Percentiles rank a stretch among this genome's conserved stretches.
phyloP scores from a whole-genome alignment of 2,797 vertebrate genomes.

The Spatula clypeata region DNA sequence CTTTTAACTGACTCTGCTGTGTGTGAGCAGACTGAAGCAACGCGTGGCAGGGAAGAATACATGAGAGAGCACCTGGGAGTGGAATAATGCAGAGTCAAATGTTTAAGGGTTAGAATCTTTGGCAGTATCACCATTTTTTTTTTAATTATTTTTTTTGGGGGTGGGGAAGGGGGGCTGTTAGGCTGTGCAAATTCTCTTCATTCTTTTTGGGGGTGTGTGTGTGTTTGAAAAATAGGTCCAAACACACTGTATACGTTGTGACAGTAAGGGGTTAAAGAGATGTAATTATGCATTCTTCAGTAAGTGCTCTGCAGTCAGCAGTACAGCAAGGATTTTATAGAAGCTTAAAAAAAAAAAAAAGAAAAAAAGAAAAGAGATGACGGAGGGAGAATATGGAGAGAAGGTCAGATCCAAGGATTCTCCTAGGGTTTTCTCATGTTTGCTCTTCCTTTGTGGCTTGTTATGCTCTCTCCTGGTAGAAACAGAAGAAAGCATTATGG shows the following conservation, averaged over 20 bases:
- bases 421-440: slow-evolving; percentile 51
- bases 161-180: neutral
- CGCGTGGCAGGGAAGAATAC: neutral
- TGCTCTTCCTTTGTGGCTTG: slow-evolving; percentile 42
- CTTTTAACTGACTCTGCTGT: neutral
- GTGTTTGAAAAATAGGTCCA: neutral
- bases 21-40: neutral
- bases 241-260: neutral
- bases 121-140: neutral
- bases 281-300: slow-evolving; percentile 47
- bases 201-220: neutral
- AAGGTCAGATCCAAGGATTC: slow-evolving; percentile 59
- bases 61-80: neutral
- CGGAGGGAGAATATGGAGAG: slow-evolving; percentile 15
- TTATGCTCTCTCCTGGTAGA: neutral
- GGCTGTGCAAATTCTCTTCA: neutral
- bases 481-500: slow-evolving; percentile 26
- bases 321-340: slow-evolving; percentile 1
- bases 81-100: neutral
- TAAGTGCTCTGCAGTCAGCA: slow-evolving; percentile 64
- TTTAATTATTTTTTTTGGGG: neutral
- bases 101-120: neutral
- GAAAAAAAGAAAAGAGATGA: neutral
- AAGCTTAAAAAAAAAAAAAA: neutral
- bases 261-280: slow-evolving; percentile 48